A percentile compares a stretch with the other conserved stretches of the same genome.
phyloP scores from a whole-genome alignment of 1,140 invertebrate species.

The Leptinotarsa undecemlineata region DNA sequence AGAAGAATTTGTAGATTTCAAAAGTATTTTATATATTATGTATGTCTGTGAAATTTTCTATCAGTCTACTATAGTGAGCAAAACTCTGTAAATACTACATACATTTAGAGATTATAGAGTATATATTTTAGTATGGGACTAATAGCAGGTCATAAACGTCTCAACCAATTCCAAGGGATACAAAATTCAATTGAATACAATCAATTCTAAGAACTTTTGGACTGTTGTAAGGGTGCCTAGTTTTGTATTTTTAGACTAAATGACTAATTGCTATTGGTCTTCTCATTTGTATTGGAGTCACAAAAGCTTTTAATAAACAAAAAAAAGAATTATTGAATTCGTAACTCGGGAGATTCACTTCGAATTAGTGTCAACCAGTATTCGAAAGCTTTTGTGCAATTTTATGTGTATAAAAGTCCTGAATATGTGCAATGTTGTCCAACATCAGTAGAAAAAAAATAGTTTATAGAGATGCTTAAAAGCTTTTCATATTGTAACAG shows the following conservation, averaged over 20 bases:
- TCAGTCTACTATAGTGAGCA: conserved; percentile 16
- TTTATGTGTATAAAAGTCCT: conserved; percentile 17
- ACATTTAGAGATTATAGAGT: conserved; percentile 31
- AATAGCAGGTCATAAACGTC: conserved; percentile 34
- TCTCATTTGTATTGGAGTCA: conserved; percentile 15
- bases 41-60: conserved; percentile 30
- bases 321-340: neutral
- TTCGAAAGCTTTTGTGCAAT: conserved; percentile 14
- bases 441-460: conserved; percentile 7
- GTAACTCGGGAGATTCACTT: neutral
- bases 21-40: conserved; percentile 1
- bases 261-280: conserved; percentile 45
- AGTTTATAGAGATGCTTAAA: conserved; percentile 11
- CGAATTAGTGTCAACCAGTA: neutral
- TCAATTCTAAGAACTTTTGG: conserved; percentile 51
- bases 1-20: neutral
- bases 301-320: neutral
- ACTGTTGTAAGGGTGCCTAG: conserved; percentile 51
- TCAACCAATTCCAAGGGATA: conserved; percentile 18
- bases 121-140: conserved; percentile 48
- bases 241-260: conserved; percentile 40
- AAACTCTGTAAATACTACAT: neutral
- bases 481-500: conserved; percentile 7
- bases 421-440: conserved; percentile 20
- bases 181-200: conserved; percentile 38